Percentiles rank a stretch among this genome's conserved stretches.
Conservation (phyloP, 2,797 vertebrate genomes). For the Sardinella longiceps region DNA sequence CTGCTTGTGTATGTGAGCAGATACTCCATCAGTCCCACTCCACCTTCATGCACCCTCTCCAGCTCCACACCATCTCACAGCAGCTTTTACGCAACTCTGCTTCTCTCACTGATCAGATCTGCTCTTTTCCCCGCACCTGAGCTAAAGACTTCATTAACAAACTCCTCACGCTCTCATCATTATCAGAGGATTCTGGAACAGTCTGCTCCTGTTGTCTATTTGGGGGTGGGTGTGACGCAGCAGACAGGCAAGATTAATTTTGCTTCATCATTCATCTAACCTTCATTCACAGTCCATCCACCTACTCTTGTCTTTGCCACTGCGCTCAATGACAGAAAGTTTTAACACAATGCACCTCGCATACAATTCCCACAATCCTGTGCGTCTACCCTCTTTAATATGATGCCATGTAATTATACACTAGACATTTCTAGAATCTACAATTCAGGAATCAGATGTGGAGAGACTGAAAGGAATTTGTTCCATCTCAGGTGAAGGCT, state of each 20-base stretch:
- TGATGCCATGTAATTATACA: neutral
- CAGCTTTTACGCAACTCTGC: neutral
- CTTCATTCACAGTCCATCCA: neutral
- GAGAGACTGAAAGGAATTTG: neutral
- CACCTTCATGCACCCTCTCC: neutral
- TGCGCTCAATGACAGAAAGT: neutral
- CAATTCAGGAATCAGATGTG: neutral
- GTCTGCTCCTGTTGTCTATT: constrained; percentile 14
- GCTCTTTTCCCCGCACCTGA: constrained; percentile 7
- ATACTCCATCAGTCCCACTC: neutral
- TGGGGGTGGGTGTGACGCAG: constrained; percentile 5
- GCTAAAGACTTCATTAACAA: neutral
- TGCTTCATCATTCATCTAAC: neutral
- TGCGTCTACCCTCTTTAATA: neutral
- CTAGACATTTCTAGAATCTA: neutral
- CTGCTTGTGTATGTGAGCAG: neutral
- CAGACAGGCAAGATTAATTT: neutral
- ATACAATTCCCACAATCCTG: neutral
- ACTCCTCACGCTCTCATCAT: neutral
- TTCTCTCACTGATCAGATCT: neutral
- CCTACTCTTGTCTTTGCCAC: neutral
- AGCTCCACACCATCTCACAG: neutral
- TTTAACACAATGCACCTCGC: neutral
- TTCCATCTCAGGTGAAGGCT: too few species aligned
- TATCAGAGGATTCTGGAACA: neutral